Evolutionary conservation across 2,797 vertebrate species (phyloP).

Genomic region (Erpetoichthys calabaricus): DNA sequence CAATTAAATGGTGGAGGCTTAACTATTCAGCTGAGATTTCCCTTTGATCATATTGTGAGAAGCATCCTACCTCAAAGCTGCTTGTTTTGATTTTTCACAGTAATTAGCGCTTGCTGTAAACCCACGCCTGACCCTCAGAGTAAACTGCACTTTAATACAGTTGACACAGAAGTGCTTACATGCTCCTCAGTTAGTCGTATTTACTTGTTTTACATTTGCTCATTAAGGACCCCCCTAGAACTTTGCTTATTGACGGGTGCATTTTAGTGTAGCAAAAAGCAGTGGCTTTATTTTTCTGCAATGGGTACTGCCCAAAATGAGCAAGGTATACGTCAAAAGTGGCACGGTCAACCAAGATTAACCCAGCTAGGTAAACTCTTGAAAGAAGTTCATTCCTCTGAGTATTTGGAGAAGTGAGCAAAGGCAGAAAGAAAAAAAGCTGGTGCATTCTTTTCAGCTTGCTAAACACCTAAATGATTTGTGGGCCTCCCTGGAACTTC

Average conservation of each 20-base stretch:
- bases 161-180: slow-evolving; percentile 45
- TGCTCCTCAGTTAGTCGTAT: slow-evolving; percentile 32
- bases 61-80: slow-evolving; percentile 53
- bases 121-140: slow-evolving; percentile 45
- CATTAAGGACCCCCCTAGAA: slow-evolving; percentile 36
- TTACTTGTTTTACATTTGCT: slow-evolving; percentile 42
- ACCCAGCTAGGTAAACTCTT: too few species aligned
- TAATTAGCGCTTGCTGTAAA: slow-evolving; percentile 62
- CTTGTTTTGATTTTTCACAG: slow-evolving; percentile 48
- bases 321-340: too few species aligned
- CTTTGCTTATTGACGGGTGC: slow-evolving; percentile 22
- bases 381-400: too few species aligned
- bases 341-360: too few species aligned
- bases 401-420: too few species aligned
- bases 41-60: slow-evolving; percentile 61
- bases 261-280: too few species aligned
- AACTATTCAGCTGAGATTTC: slow-evolving; percentile 47
- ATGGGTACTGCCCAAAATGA: too few species aligned
- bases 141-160: slow-evolving; percentile 44
- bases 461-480: too few species aligned
- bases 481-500: too few species aligned
- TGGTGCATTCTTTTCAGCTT: too few species aligned
- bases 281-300: too few species aligned
- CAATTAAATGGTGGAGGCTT: slow-evolving; percentile 55
- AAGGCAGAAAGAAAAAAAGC: too few species aligned